Percentiles rank a stretch among this genome's conserved stretches.
phyloP scores from a whole-genome alignment of 1,140 invertebrate genomes.

The Anastatus disparis region DNA sequence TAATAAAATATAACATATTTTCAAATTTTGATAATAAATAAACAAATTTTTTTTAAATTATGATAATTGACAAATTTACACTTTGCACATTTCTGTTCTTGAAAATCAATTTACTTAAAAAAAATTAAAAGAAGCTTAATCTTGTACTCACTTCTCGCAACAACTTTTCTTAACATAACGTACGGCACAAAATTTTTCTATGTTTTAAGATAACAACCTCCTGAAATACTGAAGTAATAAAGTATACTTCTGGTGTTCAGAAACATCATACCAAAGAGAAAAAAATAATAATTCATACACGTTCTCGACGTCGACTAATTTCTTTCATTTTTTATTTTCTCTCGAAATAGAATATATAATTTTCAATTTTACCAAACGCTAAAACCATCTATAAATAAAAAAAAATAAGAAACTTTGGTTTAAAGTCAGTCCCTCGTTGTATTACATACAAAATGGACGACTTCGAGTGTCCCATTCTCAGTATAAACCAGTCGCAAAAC shows the following conservation, averaged over 20 bases:
- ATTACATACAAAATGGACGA: slow-evolving; percentile 8
- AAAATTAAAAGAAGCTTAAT: slow-evolving; percentile 4
- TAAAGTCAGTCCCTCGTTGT: background rate
- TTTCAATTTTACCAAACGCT: slow-evolving; percentile 30
- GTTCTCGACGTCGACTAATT: no score
- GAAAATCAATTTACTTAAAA: slow-evolving; percentile 10
- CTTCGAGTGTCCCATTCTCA: background rate
- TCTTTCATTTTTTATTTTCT: background rate
- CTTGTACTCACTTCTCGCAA: background rate
- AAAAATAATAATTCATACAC: slow-evolving; percentile 28
- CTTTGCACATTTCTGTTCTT: no score
- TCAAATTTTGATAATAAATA: no score
- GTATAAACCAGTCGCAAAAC: no score
- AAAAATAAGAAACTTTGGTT: no score
- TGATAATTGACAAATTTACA: no score
- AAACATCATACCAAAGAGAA: no score
- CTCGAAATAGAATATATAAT: slow-evolving; percentile 19
- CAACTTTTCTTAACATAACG: background rate
- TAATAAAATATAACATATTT: no score
- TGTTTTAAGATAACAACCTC: background rate
- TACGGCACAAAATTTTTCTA: slow-evolving; percentile 3
- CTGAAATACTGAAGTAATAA: slow-evolving; percentile 12
- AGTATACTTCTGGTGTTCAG: background rate
- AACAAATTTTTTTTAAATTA: no score
- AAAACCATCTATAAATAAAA: no score